Percentiles rank a stretch among this genome's conserved stretches.
Conservation (phyloP, 2,888 invertebrate genomes). For the Craniophora ligustri region DNA sequence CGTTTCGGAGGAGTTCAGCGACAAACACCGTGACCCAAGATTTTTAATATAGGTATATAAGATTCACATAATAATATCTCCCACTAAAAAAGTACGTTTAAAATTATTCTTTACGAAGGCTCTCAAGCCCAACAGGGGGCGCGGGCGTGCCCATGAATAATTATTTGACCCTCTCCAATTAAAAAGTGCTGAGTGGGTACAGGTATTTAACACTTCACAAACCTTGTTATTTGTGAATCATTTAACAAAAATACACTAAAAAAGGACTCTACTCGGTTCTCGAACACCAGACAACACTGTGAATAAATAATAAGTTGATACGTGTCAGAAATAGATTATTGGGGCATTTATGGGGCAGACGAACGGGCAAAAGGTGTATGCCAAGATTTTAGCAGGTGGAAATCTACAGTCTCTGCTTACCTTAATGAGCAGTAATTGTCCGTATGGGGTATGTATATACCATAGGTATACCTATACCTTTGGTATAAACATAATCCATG, state of each 20-base stretch:
- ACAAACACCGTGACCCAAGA: background rate
- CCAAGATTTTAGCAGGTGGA: too few species aligned
- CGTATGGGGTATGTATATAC: background rate
- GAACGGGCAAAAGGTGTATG: too few species aligned
- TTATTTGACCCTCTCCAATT: slow-evolving; percentile 70
- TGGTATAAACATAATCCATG: too few species aligned
- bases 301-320: slow-evolving; percentile 14
- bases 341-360: too few species aligned
- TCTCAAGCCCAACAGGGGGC: slow-evolving; percentile 42
- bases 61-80: too few species aligned
- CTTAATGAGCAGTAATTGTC: background rate
- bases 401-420: too few species aligned
- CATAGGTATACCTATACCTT: too few species aligned
- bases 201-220: slow-evolving; percentile 60
- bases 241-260: slow-evolving; percentile 49
- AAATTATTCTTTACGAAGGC: slow-evolving; percentile 53
- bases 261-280: slow-evolving; percentile 8
- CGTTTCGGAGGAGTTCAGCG: too few species aligned
- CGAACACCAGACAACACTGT: slow-evolving; percentile 3
- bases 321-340: slow-evolving; percentile 12
- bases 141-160: slow-evolving; percentile 67
- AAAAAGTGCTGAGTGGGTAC: slow-evolving; percentile 63
- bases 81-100: slow-evolving; percentile 44
- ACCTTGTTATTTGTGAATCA: slow-evolving; percentile 52
- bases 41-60: slow-evolving; percentile 1